Evolutionary conservation across 2,888 invertebrate genomes (phyloP).

Genomic region (Sarcophaga subvicina): DNA sequence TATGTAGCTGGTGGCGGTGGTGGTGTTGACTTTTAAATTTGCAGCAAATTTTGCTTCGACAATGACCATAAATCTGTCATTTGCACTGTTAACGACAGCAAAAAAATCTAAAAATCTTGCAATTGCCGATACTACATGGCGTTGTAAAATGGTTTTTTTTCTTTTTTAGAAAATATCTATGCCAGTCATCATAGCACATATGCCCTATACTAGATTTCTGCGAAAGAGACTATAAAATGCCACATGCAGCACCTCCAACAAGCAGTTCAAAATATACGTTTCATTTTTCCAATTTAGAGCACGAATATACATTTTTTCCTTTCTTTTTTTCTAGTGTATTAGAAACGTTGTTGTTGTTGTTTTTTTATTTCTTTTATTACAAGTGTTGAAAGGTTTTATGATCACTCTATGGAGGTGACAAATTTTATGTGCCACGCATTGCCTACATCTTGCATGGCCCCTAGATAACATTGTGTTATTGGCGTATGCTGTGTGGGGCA

Average conservation of each 20-base stretch:
- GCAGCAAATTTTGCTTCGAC: not conserved
- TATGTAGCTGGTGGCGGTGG: too few species aligned
- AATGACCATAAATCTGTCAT: conserved; percentile 64
- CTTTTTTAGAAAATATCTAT: not conserved
- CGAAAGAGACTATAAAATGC: not conserved
- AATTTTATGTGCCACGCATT: not conserved
- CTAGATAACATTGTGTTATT: too few species aligned
- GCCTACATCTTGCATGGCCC: not conserved
- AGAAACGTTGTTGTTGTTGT: not conserved
- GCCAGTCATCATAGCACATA: not conserved
- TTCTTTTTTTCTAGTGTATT: not conserved
- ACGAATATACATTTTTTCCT: not conserved
- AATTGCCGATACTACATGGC: conserved; percentile 24
- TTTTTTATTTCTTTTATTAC: conserved; percentile 1
- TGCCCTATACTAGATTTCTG: conserved; percentile 1
- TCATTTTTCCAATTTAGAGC: not conserved
- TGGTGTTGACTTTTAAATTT: not conserved
- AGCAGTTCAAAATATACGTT: conserved; percentile 16
- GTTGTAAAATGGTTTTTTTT: conserved; percentile 1
- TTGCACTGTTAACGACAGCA: conserved; percentile 23
- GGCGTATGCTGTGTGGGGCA: not conserved
- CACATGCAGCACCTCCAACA: conserved; percentile 5
- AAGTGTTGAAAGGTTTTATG: conserved; percentile 22
- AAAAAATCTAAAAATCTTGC: not conserved
- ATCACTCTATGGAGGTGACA: conserved; percentile 12